Percentiles rank a stretch among this genome's conserved stretches.
These are phyloP conservation scores for Dysmachus trigonus DNA, from an alignment of 2,888 invertebrate species.

Conservation along the genomic window DNA sequence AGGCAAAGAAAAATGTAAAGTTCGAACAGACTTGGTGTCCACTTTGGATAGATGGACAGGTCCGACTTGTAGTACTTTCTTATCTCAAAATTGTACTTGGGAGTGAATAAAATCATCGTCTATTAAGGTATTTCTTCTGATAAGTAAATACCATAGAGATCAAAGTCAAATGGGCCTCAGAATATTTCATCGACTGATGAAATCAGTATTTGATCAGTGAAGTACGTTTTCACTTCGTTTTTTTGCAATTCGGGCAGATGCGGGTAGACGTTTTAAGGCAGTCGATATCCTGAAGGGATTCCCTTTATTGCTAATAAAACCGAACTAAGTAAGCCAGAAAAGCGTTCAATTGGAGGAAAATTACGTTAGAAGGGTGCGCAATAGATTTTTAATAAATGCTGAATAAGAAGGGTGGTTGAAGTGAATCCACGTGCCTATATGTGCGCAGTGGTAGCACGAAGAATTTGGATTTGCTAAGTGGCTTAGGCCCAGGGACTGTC, in stretches of 20 bases:
- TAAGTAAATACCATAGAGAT: background rate
- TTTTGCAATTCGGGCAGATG: background rate
- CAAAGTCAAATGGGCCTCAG: background rate
- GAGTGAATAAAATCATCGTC: background rate
- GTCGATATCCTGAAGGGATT: background rate
- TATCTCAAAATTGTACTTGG: background rate
- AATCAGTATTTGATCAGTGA: slow-evolving; percentile 26
- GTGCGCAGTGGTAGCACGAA: background rate
- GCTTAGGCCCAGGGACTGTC: background rate
- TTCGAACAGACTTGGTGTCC: background rate
- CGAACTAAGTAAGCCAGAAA: slow-evolving; percentile 35
- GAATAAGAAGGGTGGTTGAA: slow-evolving; percentile 13
- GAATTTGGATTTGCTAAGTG: background rate
- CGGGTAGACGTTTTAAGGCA: background rate
- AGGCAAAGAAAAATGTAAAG: background rate
- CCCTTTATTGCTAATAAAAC: slow-evolving; percentile 44
- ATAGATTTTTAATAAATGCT: slow-evolving; percentile 30
- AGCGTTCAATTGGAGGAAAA: slow-evolving; percentile 44
- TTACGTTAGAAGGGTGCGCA: slow-evolving; percentile 39
- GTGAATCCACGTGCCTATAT: background rate
- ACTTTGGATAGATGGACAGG: background rate
- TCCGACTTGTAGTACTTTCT: background rate
- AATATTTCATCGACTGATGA: slow-evolving; percentile 14
- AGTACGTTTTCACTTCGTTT: background rate
- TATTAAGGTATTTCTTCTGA: background rate